phyloP scores from a whole-genome alignment of 2,888 invertebrate species.

The Muscina levida region DNA sequence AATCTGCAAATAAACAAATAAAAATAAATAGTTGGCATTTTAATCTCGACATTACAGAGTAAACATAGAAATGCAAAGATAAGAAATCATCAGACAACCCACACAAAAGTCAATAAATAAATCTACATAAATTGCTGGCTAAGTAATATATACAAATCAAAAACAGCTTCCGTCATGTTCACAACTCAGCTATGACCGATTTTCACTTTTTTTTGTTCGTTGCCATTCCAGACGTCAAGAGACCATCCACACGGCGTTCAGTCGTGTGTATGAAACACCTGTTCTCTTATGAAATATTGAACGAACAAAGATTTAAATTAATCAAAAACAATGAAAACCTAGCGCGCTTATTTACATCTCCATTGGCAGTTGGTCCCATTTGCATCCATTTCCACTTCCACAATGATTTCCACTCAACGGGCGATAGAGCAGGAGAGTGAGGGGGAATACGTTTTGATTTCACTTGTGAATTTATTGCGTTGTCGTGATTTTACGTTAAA shows the following conservation, averaged over 20 bases:
- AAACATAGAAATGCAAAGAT: too few relatives aligned
- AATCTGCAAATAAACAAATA: too few relatives aligned
- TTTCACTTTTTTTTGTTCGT: neutral
- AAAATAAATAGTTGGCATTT: too few relatives aligned
- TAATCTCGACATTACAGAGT: too few relatives aligned
- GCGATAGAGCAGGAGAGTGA: too few relatives aligned
- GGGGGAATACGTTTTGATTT: constrained; percentile 6
- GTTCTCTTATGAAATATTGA: neutral
- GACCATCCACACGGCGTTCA: neutral
- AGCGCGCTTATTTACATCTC: neutral
- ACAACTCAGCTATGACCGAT: too few relatives aligned
- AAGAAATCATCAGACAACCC: too few relatives aligned
- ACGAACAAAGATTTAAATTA: neutral
- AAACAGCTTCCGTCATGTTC: too few relatives aligned
- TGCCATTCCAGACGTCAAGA: neutral
- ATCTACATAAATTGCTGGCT: too few relatives aligned
- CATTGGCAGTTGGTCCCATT: too few relatives aligned
- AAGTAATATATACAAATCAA: too few relatives aligned
- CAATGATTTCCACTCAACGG: neutral
- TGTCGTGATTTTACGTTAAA: constrained; percentile 36
- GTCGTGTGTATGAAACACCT: neutral
- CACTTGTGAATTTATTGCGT: constrained; percentile 34
- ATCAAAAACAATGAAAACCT: neutral
- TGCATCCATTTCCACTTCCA: neutral
- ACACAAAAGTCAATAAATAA: too few relatives aligned